A percentile compares a stretch with the other conserved stretches of the same genome.
Evolutionary conservation across 2,113 vertebrate genomes (phyloP).

Genomic region (Oxyura jamaicensis): DNA sequence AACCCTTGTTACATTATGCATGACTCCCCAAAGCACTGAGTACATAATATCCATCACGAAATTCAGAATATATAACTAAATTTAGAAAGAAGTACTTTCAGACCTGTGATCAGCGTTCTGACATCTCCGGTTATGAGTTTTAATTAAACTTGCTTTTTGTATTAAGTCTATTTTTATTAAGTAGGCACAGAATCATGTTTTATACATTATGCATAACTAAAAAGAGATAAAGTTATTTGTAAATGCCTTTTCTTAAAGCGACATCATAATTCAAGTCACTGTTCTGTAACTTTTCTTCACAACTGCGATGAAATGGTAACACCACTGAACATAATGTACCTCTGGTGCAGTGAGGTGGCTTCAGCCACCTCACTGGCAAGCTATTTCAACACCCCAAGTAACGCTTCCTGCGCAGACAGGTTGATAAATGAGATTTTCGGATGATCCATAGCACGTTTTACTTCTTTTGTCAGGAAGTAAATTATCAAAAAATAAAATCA

Average conservation of each 20-base stretch:
- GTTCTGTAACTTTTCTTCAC: neutral
- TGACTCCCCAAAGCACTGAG: conserved; percentile 45
- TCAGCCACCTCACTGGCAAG: neutral
- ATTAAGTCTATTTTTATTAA: conserved; percentile 47
- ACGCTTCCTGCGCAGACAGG: neutral
- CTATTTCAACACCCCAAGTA: neutral
- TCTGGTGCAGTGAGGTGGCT: neutral
- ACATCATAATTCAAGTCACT: neutral
- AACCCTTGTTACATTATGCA: conserved; percentile 57
- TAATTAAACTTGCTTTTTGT: conserved; percentile 55
- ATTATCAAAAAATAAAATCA: neutral
- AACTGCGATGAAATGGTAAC: neutral
- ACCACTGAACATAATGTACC: neutral
- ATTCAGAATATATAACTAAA: conserved; percentile 52
- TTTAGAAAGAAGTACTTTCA: conserved; percentile 27
- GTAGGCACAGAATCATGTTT: neutral
- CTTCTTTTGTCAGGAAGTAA: neutral
- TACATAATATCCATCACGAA: conserved; percentile 56
- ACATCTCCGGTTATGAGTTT: conserved; percentile 36
- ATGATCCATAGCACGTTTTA: neutral
- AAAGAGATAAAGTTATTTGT: neutral
- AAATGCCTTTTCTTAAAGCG: neutral
- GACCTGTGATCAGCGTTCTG: conserved; percentile 13
- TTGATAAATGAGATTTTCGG: neutral
- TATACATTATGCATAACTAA: neutral